Conservation (phyloP, 2,797 vertebrate genomes). For the Sebastes kiyomatsui region DNA sequence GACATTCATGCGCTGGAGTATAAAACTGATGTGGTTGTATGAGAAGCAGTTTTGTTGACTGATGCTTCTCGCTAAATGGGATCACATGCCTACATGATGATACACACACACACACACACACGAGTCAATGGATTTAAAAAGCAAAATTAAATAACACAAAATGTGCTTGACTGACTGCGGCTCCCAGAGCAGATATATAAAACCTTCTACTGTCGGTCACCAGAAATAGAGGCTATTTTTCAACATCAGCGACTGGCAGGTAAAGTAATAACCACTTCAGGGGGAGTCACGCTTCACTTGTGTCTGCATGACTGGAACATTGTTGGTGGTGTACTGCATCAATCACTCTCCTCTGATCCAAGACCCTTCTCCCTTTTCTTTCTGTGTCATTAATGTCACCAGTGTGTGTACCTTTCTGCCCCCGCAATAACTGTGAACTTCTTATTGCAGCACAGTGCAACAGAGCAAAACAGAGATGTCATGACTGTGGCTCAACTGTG, state of each 20-base stretch:
- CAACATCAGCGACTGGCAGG: neutral
- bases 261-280: slow-evolving; percentile 13
- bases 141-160: neutral
- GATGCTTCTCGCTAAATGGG: neutral
- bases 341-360: neutral
- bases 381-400: neutral
- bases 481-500: neutral
- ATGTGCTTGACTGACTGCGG: neutral
- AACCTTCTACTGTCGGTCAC: neutral
- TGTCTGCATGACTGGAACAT: neutral
- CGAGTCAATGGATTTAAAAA: neutral
- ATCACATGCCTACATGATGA: neutral
- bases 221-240: slow-evolving; percentile 12
- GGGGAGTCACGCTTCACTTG: neutral
- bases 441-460: neutral
- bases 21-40: neutral
- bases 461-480: neutral
- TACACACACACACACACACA: neutral
- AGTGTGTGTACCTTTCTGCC: neutral
- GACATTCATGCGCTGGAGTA: no score
- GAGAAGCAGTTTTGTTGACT: neutral
- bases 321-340: neutral
- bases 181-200: neutral
- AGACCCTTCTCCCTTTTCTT: neutral
- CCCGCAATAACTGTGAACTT: neutral